Evolutionary conservation across 92 coral and sea anemone genomes (phyloP).

Genomic region (Scolanthus callimorphus): DNA sequence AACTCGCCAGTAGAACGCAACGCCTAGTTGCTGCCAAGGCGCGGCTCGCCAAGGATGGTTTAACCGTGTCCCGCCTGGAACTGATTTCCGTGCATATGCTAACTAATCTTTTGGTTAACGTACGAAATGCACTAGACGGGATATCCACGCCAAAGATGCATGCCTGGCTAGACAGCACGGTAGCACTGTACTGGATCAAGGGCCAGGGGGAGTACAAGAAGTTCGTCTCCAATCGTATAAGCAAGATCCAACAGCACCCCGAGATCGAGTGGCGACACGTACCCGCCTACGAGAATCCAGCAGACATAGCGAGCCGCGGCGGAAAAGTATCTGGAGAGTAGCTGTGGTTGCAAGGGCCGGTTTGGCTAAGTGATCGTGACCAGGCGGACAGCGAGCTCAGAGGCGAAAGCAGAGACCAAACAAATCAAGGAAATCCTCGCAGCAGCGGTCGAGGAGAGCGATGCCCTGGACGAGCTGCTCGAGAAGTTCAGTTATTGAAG

Average conservation of each 20-base stretch:
- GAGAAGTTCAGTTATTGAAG: slow-evolving; percentile 4
- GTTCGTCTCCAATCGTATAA: slow-evolving; percentile 18
- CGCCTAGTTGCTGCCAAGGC: slow-evolving; percentile 11
- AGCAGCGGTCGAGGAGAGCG: slow-evolving; percentile 8
- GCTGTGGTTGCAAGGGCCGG: slow-evolving; percentile 14
- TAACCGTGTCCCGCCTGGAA: slow-evolving; percentile 16
- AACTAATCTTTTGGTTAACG: neutral
- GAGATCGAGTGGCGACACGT: too few species aligned
- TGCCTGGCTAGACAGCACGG: slow-evolving; percentile 2
- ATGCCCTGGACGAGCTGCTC: slow-evolving; percentile 7
- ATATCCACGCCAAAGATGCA: neutral
- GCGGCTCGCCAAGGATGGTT: slow-evolving; percentile 16
- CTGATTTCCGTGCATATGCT: slow-evolving; percentile 8
- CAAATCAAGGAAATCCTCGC: neutral
- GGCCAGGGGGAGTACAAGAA: neutral
- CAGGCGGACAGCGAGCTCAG: too few species aligned
- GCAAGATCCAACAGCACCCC: slow-evolving; percentile 5
- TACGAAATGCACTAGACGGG: slow-evolving; percentile 10
- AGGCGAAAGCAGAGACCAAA: slow-evolving; percentile 7
- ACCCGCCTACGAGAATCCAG: too few species aligned
- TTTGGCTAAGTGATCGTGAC: slow-evolving; percentile 6
- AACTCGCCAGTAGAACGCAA: slow-evolving; percentile 5
- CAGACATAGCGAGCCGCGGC: slow-evolving; percentile 21
- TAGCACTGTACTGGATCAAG: neutral
- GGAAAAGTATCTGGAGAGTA: slow-evolving; percentile 1